Percentiles rank a stretch among this genome's conserved stretches.
Conservation (phyloP, 2,113 vertebrate species). For the Geococcyx californianus region DNA sequence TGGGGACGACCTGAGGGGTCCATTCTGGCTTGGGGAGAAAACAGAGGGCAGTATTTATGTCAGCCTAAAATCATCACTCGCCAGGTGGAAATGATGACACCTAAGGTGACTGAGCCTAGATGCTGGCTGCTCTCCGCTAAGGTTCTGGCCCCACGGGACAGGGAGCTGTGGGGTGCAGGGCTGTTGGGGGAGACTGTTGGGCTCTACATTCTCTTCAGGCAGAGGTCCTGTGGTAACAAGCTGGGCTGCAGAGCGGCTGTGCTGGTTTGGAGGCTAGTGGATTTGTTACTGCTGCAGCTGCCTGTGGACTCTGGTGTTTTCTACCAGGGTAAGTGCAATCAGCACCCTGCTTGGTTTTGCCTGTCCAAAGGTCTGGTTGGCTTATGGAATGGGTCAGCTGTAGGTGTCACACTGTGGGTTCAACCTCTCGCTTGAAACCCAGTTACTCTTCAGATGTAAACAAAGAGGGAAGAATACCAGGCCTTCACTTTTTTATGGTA, state of each 20-base stretch:
- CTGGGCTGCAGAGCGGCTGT: background rate
- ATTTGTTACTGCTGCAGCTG: background rate
- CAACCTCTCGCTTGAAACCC: background rate
- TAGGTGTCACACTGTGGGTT: accelerated
- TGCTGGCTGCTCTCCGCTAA: accelerated
- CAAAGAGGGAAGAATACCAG: background rate
- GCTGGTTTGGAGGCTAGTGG: background rate
- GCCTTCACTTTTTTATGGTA: background rate
- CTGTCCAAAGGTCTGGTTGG: background rate
- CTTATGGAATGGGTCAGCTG: background rate
- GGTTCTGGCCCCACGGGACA: background rate
- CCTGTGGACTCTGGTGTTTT: background rate
- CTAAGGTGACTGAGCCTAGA: background rate
- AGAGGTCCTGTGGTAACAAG: background rate
- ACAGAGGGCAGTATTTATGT: background rate
- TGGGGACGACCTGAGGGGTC: background rate
- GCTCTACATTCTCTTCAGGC: background rate
- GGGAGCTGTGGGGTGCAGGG: no score
- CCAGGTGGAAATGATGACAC: background rate
- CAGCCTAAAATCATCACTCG: background rate
- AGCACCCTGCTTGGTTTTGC: background rate
- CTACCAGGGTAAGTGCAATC: background rate
- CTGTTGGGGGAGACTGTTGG: no score
- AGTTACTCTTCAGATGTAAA: background rate
- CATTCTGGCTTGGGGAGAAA: no score